phyloP scores from a whole-genome alignment of 2,113 vertebrate genomes.

The Oxyruncus cristatus region DNA sequence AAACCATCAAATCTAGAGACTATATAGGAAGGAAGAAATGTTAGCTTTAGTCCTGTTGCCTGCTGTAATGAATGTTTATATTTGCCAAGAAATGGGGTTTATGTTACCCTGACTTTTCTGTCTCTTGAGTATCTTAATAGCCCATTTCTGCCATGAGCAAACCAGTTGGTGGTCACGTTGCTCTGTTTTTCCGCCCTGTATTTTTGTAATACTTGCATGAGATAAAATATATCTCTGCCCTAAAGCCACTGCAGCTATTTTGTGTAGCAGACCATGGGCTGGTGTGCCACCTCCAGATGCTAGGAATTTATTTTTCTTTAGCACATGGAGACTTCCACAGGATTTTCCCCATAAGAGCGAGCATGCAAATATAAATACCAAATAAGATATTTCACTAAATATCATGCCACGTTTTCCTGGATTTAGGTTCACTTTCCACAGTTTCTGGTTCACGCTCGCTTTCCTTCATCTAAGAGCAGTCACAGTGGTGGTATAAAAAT shows the following conservation, averaged over 20 bases:
- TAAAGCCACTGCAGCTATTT: not conserved
- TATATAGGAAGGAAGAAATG: not conserved
- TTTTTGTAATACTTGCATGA: not conserved
- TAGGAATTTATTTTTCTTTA: not conserved
- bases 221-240: not conserved
- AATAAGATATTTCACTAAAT: constrained; percentile 46
- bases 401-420: constrained; percentile 33
- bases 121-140: not conserved
- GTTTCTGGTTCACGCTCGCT: constrained; percentile 44
- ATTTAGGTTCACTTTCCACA: constrained; percentile 16
- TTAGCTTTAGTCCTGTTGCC: not conserved
- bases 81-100: not conserved
- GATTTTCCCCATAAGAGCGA: not conserved
- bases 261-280: not conserved
- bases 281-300: not conserved
- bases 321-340: not conserved
- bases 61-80: not conserved
- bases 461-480: constrained; percentile 37
- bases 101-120: not conserved
- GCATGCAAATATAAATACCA: constrained; percentile 40
- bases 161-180: not conserved
- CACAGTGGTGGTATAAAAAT: constrained; percentile 40
- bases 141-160: not conserved
- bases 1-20: not conserved
- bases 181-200: not conserved